Evolutionary conservation across 2,113 vertebrate genomes (phyloP).

Genomic region (Hippocampus guttulatus): DNA sequence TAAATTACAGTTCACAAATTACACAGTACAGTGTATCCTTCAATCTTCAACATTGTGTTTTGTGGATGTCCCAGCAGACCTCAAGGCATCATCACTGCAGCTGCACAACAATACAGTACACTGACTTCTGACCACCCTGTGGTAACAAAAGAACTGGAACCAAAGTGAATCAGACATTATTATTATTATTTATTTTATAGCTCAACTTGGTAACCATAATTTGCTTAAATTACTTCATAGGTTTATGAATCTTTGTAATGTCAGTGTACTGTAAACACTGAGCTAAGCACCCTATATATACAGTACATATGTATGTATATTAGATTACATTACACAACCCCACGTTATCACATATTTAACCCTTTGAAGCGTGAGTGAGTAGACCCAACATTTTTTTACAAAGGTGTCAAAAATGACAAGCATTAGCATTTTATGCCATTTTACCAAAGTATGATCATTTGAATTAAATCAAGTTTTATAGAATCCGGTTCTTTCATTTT

Average conservation of each 20-base stretch:
- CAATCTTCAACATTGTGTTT: constrained; percentile 24
- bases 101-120: constrained; percentile 5
- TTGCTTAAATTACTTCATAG: neutral
- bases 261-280: too few species aligned
- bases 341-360: too few species aligned
- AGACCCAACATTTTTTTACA: too few species aligned
- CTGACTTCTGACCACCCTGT: constrained; percentile 6
- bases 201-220: neutral
- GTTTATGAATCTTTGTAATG: neutral
- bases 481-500: too few species aligned
- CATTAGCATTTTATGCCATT: too few species aligned
- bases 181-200: neutral
- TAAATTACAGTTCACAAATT: neutral
- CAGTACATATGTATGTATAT: too few species aligned
- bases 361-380: too few species aligned
- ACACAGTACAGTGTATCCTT: neutral
- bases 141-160: constrained; percentile 2
- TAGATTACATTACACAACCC: too few species aligned
- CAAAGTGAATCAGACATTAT: neutral
- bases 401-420: too few species aligned
- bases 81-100: constrained; percentile 37
- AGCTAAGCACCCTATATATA: too few species aligned
- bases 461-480: too few species aligned
- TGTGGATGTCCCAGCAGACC: constrained; percentile 22
- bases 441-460: too few species aligned